Conservation (phyloP, 2,797 vertebrate genomes). For the Catamblyrhynchus diadema region DNA sequence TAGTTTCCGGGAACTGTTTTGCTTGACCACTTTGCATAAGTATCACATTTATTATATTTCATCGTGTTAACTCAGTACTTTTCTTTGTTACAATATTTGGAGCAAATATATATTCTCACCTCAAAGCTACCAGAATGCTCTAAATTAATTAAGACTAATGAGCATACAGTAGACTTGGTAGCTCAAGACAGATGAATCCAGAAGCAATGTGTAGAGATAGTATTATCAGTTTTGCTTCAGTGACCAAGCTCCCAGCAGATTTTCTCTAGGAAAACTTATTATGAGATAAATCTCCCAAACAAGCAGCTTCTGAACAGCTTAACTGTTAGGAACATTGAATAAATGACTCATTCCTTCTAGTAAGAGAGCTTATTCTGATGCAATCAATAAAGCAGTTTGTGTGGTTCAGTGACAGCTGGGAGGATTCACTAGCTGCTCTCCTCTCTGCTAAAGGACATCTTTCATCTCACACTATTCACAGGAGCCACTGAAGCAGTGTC, state of each 20-base stretch:
- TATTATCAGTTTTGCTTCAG: not conserved
- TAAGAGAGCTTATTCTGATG: not conserved
- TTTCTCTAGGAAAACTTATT: slow-evolving; percentile 32
- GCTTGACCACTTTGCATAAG: not conserved
- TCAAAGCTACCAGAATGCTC: not conserved
- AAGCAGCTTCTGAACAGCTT: slow-evolving; percentile 32
- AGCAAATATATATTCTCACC: not conserved
- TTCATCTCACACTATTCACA: not conserved
- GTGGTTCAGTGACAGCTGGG: not conserved
- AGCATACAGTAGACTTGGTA: not conserved
- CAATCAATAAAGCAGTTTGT: slow-evolving; percentile 7
- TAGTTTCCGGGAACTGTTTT: not conserved
- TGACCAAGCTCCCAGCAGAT: not conserved
- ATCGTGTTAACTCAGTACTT: not conserved
- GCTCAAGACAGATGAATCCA: not conserved
- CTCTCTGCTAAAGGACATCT: not conserved
- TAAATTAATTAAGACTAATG: not conserved
- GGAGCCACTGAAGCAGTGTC: not conserved
- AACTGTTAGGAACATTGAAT: slow-evolving; percentile 28
- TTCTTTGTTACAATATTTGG: not conserved
- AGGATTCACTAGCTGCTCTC: not conserved
- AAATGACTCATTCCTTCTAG: slow-evolving; percentile 16
- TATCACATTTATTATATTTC: not conserved
- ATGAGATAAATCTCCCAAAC: slow-evolving; percentile 33
- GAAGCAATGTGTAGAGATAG: not conserved